These are phyloP conservation scores for Pavo muticus DNA, from an alignment of 2,113 vertebrate genomes.

Conservation along the genomic window DNA sequence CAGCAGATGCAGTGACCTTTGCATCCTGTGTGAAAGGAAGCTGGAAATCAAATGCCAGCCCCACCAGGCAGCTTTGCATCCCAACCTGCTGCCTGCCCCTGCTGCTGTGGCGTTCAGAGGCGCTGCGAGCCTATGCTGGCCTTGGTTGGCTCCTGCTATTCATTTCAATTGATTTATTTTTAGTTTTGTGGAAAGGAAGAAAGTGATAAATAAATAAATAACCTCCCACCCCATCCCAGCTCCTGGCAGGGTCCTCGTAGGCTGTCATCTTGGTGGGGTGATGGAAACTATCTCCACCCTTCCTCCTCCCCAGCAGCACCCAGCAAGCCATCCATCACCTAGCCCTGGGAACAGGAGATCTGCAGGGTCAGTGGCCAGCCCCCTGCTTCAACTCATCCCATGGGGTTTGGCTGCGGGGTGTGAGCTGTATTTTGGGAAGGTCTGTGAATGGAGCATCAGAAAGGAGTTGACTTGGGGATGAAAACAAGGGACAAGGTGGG, in stretches of 20 bases:
- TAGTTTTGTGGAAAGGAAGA: neutral
- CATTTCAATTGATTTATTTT: neutral
- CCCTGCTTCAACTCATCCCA: neutral
- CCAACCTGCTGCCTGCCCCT: neutral
- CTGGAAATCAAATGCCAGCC: slow-evolving; percentile 22
- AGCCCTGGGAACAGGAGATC: neutral
- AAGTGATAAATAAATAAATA: neutral
- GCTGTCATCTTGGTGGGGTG: neutral
- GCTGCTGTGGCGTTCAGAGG: neutral
- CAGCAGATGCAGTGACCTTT: slow-evolving; percentile 6
- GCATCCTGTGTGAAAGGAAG: neutral
- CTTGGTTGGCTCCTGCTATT: neutral
- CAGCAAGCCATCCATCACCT: neutral
- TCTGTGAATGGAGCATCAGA: accelerated
- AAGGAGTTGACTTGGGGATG: neutral
- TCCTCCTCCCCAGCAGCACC: neutral
- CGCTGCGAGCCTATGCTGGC: neutral
- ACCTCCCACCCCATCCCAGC: neutral
- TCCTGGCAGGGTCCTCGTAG: neutral
- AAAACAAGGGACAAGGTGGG: neutral
- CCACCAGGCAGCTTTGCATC: neutral
- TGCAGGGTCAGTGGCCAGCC: accelerated
- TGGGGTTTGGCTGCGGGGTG: too few relatives aligned
- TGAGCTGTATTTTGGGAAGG: neutral
- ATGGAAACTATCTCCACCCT: neutral